phyloP scores from a whole-genome alignment of 2,113 vertebrate genomes.

The Dolichallabes microphthalmus region DNA sequence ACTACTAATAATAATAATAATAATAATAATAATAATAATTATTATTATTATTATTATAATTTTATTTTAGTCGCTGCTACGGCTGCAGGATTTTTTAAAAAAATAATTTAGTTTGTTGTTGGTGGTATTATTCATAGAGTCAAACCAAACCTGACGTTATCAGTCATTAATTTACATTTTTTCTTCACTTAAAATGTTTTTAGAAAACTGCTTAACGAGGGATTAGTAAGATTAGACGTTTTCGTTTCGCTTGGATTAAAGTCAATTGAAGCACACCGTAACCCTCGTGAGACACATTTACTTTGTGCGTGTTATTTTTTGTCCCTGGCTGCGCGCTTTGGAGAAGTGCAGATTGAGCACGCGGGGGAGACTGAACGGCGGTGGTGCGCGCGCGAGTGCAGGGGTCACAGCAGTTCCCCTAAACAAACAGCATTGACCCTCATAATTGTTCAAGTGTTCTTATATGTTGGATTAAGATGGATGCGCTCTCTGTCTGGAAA shows the following conservation, averaged over 20 bases:
- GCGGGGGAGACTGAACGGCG: conserved; percentile 52
- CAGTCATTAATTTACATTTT: not conserved
- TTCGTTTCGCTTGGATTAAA: conserved; percentile 35
- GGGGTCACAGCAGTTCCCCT: conserved; percentile 64
- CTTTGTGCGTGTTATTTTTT: conserved; percentile 58
- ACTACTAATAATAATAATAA: not conserved
- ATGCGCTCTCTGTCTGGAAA: conserved; percentile 22
- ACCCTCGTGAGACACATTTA: conserved; percentile 63
- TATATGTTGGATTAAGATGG: conserved; percentile 38
- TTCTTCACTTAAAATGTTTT: not conserved
- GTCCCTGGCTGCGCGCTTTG: conserved; percentile 62
- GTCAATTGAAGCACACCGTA: conserved; percentile 53
- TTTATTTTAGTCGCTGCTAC: conserved; percentile 20
- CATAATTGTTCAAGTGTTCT: conserved; percentile 33
- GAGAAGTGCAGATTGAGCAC: conserved; percentile 57
- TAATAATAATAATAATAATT: not conserved
- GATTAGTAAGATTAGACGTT: conserved; percentile 24
- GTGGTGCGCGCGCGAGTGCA: conserved; percentile 59
- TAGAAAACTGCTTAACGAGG: not conserved
- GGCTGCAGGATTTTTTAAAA: not conserved
- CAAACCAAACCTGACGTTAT: not conserved
- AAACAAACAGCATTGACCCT: conserved; percentile 39
- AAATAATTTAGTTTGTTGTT: not conserved
- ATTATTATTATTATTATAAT: not conserved
- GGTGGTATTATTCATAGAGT: not conserved